phyloP scores from a whole-genome alignment of 2,113 vertebrate species.

The Penelope pileata region DNA sequence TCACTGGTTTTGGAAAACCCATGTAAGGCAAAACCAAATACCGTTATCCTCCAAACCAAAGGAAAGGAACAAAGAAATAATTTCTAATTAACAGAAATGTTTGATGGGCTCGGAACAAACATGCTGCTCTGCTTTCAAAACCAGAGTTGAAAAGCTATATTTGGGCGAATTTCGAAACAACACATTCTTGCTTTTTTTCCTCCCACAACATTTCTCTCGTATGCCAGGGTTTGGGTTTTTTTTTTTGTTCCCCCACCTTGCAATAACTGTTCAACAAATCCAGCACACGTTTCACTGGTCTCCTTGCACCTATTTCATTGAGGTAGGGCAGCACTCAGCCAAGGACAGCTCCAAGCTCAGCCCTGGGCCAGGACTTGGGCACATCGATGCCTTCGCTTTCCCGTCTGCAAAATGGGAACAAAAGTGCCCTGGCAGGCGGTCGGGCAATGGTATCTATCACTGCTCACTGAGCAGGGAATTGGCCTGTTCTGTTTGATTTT shows the following conservation, averaged over 20 bases:
- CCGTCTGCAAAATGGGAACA: constrained; percentile 11
- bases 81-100: constrained; percentile 51
- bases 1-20: background rate
- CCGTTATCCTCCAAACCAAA: background rate
- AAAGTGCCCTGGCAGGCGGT: background rate
- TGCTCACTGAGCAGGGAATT: background rate
- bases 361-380: background rate
- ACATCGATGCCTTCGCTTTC: background rate
- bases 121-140: constrained; percentile 39
- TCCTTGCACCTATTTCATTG: background rate
- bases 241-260: background rate
- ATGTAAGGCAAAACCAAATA: background rate
- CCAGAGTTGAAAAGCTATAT: constrained; percentile 20
- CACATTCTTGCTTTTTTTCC: background rate
- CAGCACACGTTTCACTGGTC: background rate
- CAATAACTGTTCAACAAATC: background rate
- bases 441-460: background rate
- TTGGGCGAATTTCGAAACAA: constrained; percentile 52
- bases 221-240: background rate
- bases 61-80: constrained; percentile 35
- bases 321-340: background rate
- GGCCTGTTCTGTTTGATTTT: constrained; percentile 8
- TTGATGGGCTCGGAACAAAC: constrained; percentile 56
- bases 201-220: background rate
- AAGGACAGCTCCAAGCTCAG: background rate